Conservation (phyloP, 2,888 invertebrate genomes). For the Notocelia uddmanniana region DNA sequence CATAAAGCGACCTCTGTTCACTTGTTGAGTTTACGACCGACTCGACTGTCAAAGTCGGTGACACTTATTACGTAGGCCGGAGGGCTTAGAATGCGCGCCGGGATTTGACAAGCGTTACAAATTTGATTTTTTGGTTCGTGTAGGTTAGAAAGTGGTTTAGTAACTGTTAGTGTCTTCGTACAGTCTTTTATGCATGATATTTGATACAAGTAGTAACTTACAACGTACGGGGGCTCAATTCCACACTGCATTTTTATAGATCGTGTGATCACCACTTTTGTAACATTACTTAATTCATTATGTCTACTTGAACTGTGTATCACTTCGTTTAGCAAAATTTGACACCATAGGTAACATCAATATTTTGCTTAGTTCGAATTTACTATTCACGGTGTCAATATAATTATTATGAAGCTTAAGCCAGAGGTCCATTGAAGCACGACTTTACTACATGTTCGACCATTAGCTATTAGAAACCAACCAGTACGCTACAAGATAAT, state of each 20-base stretch:
- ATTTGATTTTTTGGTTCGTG: constrained; percentile 26
- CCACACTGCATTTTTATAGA: not conserved
- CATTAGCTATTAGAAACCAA: constrained; percentile 12
- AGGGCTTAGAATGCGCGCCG: constrained; percentile 48
- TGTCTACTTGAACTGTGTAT: too few relatives aligned
- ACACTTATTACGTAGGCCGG: constrained; percentile 50
- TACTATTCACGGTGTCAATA: not conserved
- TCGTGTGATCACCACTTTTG: not conserved
- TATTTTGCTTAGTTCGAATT: too few relatives aligned
- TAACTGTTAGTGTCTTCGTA: not conserved
- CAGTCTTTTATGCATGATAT: not conserved
- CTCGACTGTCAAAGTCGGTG: constrained; percentile 51
- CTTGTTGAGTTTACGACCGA: constrained; percentile 76
- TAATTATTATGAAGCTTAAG: not conserved
- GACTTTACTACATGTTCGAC: not conserved
- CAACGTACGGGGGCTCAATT: not conserved
- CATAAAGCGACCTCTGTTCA: constrained; percentile 79
- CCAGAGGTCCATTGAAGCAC: not conserved
- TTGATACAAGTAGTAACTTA: not conserved
- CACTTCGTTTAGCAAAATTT: too few relatives aligned
- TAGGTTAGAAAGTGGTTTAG: constrained; percentile 8
- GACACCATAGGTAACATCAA: too few relatives aligned
- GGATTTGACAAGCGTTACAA: constrained; percentile 5
- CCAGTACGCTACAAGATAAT: not conserved
- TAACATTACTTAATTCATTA: not conserved